Base-by-base conservation (phyloP, 53 echinoderm and acorn worm genomes). In the Arbacia lixula region DNA sequence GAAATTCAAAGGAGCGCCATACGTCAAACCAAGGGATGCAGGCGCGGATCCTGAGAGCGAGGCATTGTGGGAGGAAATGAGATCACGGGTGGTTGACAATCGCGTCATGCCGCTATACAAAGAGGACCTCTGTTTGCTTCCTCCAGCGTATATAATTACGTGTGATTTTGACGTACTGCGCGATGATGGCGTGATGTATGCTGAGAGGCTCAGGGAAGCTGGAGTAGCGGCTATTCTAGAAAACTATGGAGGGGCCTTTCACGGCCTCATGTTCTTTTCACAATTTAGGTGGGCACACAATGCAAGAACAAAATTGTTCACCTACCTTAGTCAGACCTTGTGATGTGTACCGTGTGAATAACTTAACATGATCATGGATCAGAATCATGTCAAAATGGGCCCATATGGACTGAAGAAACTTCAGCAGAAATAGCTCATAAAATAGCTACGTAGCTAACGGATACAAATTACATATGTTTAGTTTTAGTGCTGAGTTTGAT, bases 121-220 rank as follows among this genome's bases (percentile, higher is more conserved):
- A 32, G 85, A 76, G 53, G 89, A 89, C 33, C 56, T 89, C 26
- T 42, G 68, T 22, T 84, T 76, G 50, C 68, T 93, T 53, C 93
- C 90, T 53, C 71, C 83, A 21, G 86, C 93, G 43, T 90, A 92
- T 66, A 86, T 97, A 57, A 35, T 92, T 36, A 97, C 94, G 1
- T 89, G 85, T 53, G 88, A 86, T 35, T 93, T 80, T 81, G 98
- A 97, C 58, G 86, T 85, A 6, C 63, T 92, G 24, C 83, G 92
- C 19, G 98, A 97, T 76, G 98, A 97, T 41, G 94, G 98, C 35
- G 69, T 92, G 24, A 85, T 97, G 54, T 97, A 97, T 75, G 94
- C 85, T 26, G 86, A 94, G 66, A 52, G 94, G 40, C 83, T 97
- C 25, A 50, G 85, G 31, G 38, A 84, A 66, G 98, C 98, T 25